Percentiles rank a stretch among this genome's conserved stretches.
phyloP scores from a whole-genome alignment of 2,888 invertebrate genomes.

The Mythimna albipuncta region DNA sequence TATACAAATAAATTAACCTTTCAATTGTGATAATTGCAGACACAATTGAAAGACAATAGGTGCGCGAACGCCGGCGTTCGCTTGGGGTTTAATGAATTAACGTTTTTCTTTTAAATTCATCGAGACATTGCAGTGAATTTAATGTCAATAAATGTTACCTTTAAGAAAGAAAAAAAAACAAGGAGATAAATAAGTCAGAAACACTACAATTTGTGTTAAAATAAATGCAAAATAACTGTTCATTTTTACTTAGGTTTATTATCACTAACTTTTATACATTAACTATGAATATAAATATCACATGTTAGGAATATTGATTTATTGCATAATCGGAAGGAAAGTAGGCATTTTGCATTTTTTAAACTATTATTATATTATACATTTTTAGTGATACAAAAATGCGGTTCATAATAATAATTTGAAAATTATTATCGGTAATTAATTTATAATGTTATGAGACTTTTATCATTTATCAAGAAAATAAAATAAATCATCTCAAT shows the following conservation, averaged over 20 bases:
- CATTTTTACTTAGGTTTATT: not conserved
- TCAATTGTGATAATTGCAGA: too few relatives aligned
- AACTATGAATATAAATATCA: constrained; percentile 17
- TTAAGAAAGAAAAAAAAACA: not conserved
- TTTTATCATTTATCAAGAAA: not conserved
- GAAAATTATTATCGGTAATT: not conserved
- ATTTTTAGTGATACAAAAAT: not conserved
- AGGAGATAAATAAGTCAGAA: not conserved
- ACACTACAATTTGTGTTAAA: not conserved
- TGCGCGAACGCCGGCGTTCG: too few relatives aligned
- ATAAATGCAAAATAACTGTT: not conserved
- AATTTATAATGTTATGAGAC: not conserved
- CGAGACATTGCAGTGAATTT: too few relatives aligned
- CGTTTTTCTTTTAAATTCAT: too few relatives aligned
- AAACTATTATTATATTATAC: not conserved
- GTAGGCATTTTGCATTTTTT: not conserved
- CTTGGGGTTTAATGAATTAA: too few relatives aligned
- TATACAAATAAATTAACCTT: too few relatives aligned
- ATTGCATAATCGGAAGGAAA: constrained; percentile 1
- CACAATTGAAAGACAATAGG: too few relatives aligned
- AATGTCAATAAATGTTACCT: too few relatives aligned
- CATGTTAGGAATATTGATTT: not conserved
- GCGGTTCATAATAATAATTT: not conserved
- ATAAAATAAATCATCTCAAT: not conserved
- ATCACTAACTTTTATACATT: constrained; percentile 7